Evolutionary conservation across 53 echinoderm and acorn worm species (phyloP).

Genomic region (Apostichopus leukothele): DNA sequence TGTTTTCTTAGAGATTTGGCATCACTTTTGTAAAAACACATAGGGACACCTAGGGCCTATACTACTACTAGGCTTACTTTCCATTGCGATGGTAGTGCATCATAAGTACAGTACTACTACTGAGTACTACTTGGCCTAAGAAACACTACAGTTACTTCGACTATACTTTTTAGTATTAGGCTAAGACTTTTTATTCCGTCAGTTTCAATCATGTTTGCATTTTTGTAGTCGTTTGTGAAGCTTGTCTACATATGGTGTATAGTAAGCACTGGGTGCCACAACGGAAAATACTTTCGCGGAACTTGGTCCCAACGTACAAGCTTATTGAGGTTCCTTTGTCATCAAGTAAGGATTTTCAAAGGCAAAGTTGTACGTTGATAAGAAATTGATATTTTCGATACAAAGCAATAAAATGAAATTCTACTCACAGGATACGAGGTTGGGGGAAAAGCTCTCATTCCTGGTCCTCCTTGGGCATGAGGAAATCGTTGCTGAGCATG

Average conservation of each 20-base stretch:
- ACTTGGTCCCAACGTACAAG: not conserved
- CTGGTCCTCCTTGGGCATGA: slow-evolving; percentile 69
- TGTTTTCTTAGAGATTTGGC: no score
- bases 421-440: slow-evolving; percentile 62
- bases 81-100: no score
- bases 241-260: not conserved
- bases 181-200: no score
- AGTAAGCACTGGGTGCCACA: not conserved
- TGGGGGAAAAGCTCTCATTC: slow-evolving; percentile 80
- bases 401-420: not conserved
- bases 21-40: no score
- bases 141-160: no score
- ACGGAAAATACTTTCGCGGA: not conserved
- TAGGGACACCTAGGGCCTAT: no score
- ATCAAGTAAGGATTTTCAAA: not conserved
- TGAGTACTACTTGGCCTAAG: no score
- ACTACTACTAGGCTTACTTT: no score
- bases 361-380: not conserved
- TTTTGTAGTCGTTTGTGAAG: not conserved
- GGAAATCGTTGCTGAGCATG: slow-evolving; percentile 81
- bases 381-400: not conserved
- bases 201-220: not conserved
- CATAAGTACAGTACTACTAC: no score
- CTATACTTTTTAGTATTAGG: no score
- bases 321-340: not conserved